phyloP scores from a whole-genome alignment of 2,888 invertebrate species.

The Abrostola tripartita region DNA sequence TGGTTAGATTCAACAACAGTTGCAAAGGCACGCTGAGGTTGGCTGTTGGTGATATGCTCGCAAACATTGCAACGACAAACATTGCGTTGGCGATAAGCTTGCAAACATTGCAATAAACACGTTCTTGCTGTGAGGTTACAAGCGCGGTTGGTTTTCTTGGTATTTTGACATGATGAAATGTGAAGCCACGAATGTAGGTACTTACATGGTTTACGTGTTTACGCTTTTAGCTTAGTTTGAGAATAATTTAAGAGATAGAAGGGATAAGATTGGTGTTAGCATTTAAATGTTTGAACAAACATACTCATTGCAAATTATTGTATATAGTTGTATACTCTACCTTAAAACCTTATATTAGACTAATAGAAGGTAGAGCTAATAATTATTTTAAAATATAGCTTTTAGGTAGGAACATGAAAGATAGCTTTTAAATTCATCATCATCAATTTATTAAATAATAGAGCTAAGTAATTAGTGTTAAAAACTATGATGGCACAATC shows the following conservation, averaged over 20 bases:
- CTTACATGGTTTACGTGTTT: not conserved
- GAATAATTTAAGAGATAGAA: conserved; percentile 3
- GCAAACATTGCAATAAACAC: conserved; percentile 38
- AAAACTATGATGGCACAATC: too few species aligned
- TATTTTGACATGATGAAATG: conserved; percentile 15
- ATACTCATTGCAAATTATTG: too few species aligned
- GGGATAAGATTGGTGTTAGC: not conserved
- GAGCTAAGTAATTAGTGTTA: too few species aligned
- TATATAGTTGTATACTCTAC: too few species aligned
- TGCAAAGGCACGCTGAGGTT: conserved; percentile 35
- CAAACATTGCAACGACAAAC: conserved; percentile 41
- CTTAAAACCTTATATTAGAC: too few species aligned
- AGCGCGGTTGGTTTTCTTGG: conserved; percentile 15
- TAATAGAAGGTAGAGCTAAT: too few species aligned
- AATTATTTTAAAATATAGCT: too few species aligned
- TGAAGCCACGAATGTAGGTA: conserved; percentile 1
- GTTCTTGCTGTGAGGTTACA: conserved; percentile 28
- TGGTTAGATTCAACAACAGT: conserved; percentile 32
- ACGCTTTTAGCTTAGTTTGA: not conserved
- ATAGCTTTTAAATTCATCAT: too few species aligned
- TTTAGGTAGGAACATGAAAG: too few species aligned
- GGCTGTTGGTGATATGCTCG: conserved; percentile 26
- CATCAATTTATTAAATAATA: too few species aligned
- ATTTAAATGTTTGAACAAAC: too few species aligned
- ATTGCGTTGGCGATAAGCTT: conserved; percentile 38